Conservation (phyloP, 2,797 vertebrate species). For the Pseudopleuronectes americanus region DNA sequence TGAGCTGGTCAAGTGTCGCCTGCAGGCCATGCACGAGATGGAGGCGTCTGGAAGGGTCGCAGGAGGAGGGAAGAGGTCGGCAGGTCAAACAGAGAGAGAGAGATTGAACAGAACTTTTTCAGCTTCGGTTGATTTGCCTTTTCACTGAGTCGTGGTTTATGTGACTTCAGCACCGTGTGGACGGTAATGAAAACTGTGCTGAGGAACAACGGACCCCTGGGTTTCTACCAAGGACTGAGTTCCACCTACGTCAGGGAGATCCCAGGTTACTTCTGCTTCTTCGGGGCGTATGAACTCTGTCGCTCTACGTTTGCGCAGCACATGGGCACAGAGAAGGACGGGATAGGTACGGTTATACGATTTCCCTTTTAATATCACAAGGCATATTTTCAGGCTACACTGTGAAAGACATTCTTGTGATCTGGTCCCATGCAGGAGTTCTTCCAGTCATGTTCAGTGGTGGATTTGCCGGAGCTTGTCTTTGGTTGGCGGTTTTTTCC, state of each 20-base stretch:
- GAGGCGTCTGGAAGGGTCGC: constrained; percentile 86
- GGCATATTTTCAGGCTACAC: neutral
- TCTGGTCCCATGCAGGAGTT: constrained; percentile 78
- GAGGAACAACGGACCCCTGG: constrained; percentile 86
- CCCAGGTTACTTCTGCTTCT: constrained; percentile 96
- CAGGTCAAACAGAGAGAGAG: neutral
- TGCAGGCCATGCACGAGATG: constrained; percentile 97
- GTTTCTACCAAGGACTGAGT: constrained; percentile 90
- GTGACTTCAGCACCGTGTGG: constrained; percentile 87
- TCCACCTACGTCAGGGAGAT: constrained; percentile 91
- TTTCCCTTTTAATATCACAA: neutral
- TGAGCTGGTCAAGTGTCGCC: constrained; percentile 93
- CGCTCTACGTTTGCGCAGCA: constrained; percentile 87
- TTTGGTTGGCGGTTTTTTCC: constrained; percentile 94
- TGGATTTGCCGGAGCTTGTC: constrained; percentile 91
- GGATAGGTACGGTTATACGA: constrained; percentile 82
- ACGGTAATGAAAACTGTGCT: constrained; percentile 88
- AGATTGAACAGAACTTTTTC: constrained; percentile 30
- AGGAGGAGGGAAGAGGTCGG: constrained; percentile 83
- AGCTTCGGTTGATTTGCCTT: neutral
- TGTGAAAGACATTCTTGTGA: neutral
- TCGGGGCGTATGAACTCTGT: constrained; percentile 92
- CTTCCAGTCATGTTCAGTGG: constrained; percentile 91
- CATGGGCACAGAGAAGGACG: constrained; percentile 88
- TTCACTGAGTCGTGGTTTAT: constrained; percentile 8